Evolutionary conservation across 1,140 invertebrate species (phyloP).

Genomic region (Sminthurides bifidus): DNA sequence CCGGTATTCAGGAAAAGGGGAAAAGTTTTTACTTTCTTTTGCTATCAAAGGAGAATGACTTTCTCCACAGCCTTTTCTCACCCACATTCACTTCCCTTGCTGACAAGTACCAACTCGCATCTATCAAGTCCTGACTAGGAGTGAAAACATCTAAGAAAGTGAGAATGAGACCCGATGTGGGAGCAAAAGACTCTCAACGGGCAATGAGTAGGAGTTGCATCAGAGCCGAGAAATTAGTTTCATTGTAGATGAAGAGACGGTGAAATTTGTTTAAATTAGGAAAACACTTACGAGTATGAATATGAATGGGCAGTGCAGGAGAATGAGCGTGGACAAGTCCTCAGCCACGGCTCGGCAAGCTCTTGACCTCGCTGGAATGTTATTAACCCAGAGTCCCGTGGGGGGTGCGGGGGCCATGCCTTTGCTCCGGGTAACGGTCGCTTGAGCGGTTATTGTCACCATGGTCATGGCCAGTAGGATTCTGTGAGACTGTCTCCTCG

Average conservation of each 20-base stretch:
- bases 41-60: too few species aligned
- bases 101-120: too few species aligned
- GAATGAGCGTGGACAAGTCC: slow-evolving; percentile 24
- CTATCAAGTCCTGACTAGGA: too few species aligned
- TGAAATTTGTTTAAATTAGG: background rate
- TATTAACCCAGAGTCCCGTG: slow-evolving; percentile 28
- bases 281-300: slow-evolving; percentile 25
- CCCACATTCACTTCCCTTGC: too few species aligned
- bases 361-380: slow-evolving; percentile 27
- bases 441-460: slow-evolving; percentile 67
- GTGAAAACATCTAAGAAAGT: too few species aligned
- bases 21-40: too few species aligned
- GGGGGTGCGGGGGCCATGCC: slow-evolving; percentile 25
- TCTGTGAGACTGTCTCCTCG: slow-evolving; percentile 63
- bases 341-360: slow-evolving; percentile 29
- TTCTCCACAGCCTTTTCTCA: too few species aligned
- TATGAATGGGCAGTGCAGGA: slow-evolving; percentile 30
- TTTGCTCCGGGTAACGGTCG: slow-evolving; percentile 29
- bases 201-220: background rate
- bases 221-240: background rate
- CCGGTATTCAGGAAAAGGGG: too few species aligned
- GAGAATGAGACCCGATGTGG: too few species aligned
- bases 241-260: background rate
- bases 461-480: slow-evolving; percentile 74
- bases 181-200: background rate